A percentile compares a stretch with the other conserved stretches of the same genome.
Conservation (phyloP, 1,140 invertebrate species). For the Ceratosolen solmsi region DNA sequence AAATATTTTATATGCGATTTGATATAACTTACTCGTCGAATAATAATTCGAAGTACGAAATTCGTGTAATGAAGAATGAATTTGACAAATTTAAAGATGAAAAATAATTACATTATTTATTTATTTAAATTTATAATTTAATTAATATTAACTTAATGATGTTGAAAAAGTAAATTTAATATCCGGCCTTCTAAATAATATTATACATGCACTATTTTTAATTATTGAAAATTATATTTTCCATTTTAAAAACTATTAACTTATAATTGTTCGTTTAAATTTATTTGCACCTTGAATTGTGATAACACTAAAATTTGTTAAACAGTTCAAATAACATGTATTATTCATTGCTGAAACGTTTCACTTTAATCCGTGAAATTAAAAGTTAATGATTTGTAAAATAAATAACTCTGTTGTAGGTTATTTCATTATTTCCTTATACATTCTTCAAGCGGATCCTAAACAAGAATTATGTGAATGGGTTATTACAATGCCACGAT, state of each 20-base stretch:
- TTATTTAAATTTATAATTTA: constrained; percentile 17
- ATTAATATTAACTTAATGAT: constrained; percentile 4
- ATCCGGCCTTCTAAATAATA: constrained; percentile 12
- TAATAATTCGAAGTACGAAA: constrained; percentile 30
- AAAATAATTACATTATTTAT: constrained; percentile 28
- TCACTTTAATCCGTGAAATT: neutral
- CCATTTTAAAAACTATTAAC: constrained; percentile 17
- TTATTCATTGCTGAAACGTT: neutral
- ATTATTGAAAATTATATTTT: constrained; percentile 26
- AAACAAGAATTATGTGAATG: constrained; percentile 19
- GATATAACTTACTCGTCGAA: constrained; percentile 25
- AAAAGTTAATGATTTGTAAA: constrained; percentile 23
- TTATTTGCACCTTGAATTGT: constrained; percentile 19
- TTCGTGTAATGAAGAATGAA: constrained; percentile 5
- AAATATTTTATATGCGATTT: constrained; percentile 47
- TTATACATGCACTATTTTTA: constrained; percentile 31
- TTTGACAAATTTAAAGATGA: constrained; percentile 21
- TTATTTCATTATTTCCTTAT: constrained; percentile 14
- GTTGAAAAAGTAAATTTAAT: constrained; percentile 16
- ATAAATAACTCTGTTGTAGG: constrained; percentile 20
- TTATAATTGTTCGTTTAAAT: constrained; percentile 10
- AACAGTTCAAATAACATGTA: constrained; percentile 24
- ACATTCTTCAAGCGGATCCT: constrained; percentile 8
- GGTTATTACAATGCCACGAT: constrained; percentile 23
- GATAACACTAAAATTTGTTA: constrained; percentile 25